Base-by-base conservation (phyloP, 2,888 invertebrate genomes). In the Synergus itoensis region DNA sequence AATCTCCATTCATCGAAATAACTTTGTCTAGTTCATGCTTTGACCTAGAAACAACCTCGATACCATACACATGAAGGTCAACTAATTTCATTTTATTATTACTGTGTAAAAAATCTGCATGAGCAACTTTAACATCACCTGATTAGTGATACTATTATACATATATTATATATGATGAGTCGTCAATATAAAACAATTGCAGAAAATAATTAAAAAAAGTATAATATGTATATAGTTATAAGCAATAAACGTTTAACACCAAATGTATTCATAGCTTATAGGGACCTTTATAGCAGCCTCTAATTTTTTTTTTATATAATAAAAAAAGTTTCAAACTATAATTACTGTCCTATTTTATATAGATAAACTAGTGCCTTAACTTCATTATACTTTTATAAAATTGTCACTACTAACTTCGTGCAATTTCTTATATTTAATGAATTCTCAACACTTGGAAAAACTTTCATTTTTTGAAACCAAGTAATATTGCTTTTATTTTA, bases 401-500 rank as follows among this genome's bases (percentile, higher is more conserved):
- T 12, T 65, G 41, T n/a, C 65, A 36, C 21, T 73, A 69, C 69
- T 69, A 69, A 69, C 48, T 45, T 45, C 12, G 11, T 67, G 16
- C 45, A 69, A 45, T 69, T 28, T 28, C 11, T 36, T 73, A 48
- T 16, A 18, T 65, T 53, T 40, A 53, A 40, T 57, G 36, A 41
- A 48, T 69, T 21, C 9, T 69, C 18, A 18, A 77, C 41, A 62
- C 3, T 16, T 48, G 8, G 9, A 64, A 40, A 62, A 65, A 14
- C 40, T 76, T 62, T 67, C 11, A 43, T 45, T 28, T 28, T 16
- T 16, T 53, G 14, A 28, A 53, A 73, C 36, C 36, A 18, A 53
- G 36, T 36, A 36, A 8, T 76, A 40, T 41, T 80, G 21, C 40
- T 77, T 60, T 77, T 79, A 16, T 91, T 92, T 9, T 89, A 94